Evolutionary conservation across 2,797 vertebrate species (phyloP).

Genomic region (Lates japonicus): DNA sequence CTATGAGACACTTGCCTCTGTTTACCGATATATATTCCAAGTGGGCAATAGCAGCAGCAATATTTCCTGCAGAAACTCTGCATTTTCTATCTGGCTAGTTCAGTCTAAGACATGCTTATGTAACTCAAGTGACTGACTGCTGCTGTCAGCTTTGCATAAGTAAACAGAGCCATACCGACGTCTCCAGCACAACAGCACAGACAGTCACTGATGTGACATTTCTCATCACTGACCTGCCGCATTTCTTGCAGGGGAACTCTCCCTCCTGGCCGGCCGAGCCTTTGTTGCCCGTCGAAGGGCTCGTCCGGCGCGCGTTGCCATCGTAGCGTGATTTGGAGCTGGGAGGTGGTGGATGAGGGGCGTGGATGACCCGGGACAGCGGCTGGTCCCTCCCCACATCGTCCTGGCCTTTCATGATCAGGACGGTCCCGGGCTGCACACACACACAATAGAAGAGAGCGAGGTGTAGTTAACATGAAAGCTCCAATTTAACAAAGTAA

Average conservation of each 20-base stretch:
- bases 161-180: constrained; percentile 16
- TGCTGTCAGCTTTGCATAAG: constrained; percentile 15
- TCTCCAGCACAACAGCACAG: background rate
- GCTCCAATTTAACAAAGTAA: background rate
- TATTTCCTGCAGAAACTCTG: constrained; percentile 20
- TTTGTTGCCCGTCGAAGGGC: constrained; percentile 82
- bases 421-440: constrained; percentile 83
- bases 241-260: constrained; percentile 99
- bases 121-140: background rate
- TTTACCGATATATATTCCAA: constrained; percentile 45
- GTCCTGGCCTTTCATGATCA: constrained; percentile 87
- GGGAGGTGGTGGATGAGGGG: constrained; percentile 59
- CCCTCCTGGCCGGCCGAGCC: constrained; percentile 87
- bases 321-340: constrained; percentile 72
- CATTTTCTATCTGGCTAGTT: background rate
- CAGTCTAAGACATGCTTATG: constrained; percentile 2
- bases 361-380: constrained; percentile 68
- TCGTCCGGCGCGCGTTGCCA: constrained; percentile 81
- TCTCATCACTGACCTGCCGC: constrained; percentile 91
- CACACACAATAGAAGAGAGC: background rate
- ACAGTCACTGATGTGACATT: background rate
- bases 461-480: background rate
- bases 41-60: constrained; percentile 28
- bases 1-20: constrained; percentile 35
- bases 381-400: constrained; percentile 82